phyloP scores from a whole-genome alignment of 1,140 invertebrate genomes.

The silkworm (Bombyx mori) region DNA sequence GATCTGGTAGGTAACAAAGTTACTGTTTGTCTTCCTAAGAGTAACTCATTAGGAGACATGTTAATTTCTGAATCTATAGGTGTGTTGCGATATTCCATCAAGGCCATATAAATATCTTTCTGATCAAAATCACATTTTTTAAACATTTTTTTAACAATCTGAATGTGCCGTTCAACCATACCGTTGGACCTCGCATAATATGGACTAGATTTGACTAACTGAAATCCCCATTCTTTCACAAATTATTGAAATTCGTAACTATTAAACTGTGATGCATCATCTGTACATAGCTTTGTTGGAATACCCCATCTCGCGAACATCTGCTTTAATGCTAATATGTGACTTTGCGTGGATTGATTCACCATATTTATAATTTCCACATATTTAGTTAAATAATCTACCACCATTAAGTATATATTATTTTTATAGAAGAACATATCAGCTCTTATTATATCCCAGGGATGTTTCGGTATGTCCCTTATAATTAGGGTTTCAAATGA shows the following conservation, averaged over 20 bases:
- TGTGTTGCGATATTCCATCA: conserved; percentile 8
- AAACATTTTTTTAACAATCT: conserved; percentile 11
- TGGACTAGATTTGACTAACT: conserved; percentile 17
- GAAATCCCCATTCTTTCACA: conserved; percentile 15
- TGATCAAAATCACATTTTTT: conserved; percentile 4
- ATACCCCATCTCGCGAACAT: conserved; percentile 15
- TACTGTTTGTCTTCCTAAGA: not conserved
- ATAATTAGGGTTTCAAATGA: not conserved
- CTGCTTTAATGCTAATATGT: not conserved
- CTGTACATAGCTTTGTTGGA: conserved; percentile 13
- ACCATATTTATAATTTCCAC: not conserved
- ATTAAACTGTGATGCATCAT: conserved; percentile 16
- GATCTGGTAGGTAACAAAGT: not conserved
- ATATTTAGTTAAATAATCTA: conserved; percentile 6
- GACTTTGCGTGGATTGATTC: not conserved
- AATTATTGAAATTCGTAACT: conserved; percentile 16
- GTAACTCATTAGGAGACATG: not conserved
- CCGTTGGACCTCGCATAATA: conserved; percentile 12
- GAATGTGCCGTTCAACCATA: conserved; percentile 9
- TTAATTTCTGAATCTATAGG: conserved; percentile 1
- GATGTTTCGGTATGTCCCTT: not conserved
- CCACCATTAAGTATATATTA: not conserved
- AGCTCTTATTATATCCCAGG: not conserved
- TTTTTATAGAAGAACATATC: not conserved
- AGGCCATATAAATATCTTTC: conserved; percentile 6